Base-by-base conservation (phyloP, 2,888 invertebrate species). In the Troilus luridus region DNA sequence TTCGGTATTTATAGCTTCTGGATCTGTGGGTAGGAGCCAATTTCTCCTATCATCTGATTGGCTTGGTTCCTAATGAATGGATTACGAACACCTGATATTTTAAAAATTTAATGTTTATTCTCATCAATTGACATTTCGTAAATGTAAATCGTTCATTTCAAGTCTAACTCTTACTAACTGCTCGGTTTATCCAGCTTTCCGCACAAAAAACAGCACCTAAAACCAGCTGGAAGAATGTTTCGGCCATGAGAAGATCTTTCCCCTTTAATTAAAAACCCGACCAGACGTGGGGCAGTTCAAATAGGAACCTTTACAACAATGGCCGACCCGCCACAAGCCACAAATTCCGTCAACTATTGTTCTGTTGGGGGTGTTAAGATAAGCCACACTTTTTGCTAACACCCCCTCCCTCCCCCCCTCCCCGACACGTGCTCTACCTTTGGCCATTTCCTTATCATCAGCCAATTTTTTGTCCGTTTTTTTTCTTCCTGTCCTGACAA, bases 281-380 rank as follows among this genome's bases (percentile, higher is more conserved):
- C n/a, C 12, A n/a, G 85, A 85, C 85, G 56, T 56, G 85, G 85
- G 85, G 8, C 85, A 85, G 85, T 85, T 85, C 14, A 85, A 85
- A 85, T 85, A 85, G 85, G 12, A 21, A n/a, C 9, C 17, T 8
- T 12, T 21, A 85, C 85, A 56, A 85, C 85, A 85, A 85, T 85
- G n/a, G 56, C 12, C n/a, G 7, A 9, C 27, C 72, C 17, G 1
- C 72, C 72, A 19, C 72, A 27, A 19, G 88, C 89, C 89, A 89
- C 89, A 89, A 89, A 89, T 89, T 89, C 89, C 64, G 89, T 64
- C 89, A 89, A 89, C 89, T 67, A 89, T 89, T 89, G 89, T 89
- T 89, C 64, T 21, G 41, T 41, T 41, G 41, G 41, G 41, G 60
- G 64, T 9, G 67, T 17, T 56, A 62, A 89, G 89, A 89, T 89